Evolutionary conservation across 2,888 invertebrate genomes (phyloP).

Genomic region (Lordiphosa fenestrarum): DNA sequence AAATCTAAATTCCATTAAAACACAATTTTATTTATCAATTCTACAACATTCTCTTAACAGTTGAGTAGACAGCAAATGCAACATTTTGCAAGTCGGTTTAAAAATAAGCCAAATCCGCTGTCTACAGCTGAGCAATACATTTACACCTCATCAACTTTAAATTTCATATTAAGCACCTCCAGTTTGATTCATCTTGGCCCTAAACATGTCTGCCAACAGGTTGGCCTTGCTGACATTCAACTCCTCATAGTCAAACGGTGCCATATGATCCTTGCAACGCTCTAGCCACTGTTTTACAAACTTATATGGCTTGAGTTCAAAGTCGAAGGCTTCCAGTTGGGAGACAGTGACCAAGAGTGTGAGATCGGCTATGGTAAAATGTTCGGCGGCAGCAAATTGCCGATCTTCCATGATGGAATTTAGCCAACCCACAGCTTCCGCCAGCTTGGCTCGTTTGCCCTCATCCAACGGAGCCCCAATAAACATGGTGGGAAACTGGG

Average conservation of each 20-base stretch:
- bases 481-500: conserved; percentile 81
- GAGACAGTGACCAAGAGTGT: conserved; percentile 78
- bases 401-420: conserved; percentile 82
- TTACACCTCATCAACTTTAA: conserved; percentile 29
- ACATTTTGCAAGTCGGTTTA: no score
- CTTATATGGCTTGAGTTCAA: conserved; percentile 82
- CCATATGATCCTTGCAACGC: conserved; percentile 84
- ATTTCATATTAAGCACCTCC: conserved; percentile 13
- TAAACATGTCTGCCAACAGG: conserved; percentile 82
- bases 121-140: conserved; percentile 22
- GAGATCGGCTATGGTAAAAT: conserved; percentile 80
- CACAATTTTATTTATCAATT: no score
- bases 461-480: conserved; percentile 80
- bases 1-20: no score
- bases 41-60: neutral
- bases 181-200: conserved; percentile 78
- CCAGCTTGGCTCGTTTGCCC: conserved; percentile 81
- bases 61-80: neutral
- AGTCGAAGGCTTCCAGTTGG: conserved; percentile 81
- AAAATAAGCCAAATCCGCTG: no score
- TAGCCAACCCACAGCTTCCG: conserved; percentile 82
- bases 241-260: conserved; percentile 85
- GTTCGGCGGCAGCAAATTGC: conserved; percentile 83
- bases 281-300: conserved; percentile 84
- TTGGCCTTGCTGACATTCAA: conserved; percentile 84